phyloP scores from a whole-genome alignment of 1,140 invertebrate genomes.

The Meloidogyne hapla region DNA sequence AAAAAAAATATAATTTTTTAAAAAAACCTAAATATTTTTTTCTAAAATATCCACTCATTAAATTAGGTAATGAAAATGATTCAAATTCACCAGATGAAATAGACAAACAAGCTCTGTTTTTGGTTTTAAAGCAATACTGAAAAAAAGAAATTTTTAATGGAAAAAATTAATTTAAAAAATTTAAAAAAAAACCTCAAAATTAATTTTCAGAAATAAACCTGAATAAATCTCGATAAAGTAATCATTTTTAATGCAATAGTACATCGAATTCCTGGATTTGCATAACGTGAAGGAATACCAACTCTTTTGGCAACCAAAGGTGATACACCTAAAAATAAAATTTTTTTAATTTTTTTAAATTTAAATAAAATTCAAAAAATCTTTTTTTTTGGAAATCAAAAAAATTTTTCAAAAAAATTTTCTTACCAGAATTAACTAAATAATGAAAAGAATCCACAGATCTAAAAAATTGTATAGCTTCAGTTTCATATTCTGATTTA shows the following conservation, averaged over 20 bases:
- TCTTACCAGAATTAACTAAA: conserved; percentile 11
- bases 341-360: neutral
- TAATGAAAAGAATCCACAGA: neutral
- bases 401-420: too few species aligned
- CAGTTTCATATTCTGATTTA: neutral
- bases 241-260: conserved; percentile 14
- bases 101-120: neutral
- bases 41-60: conserved; percentile 10
- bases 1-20: neutral
- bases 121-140: neutral
- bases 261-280: conserved; percentile 14
- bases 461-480: conserved; percentile 11
- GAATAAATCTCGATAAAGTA: conserved; percentile 1
- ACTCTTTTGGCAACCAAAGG: conserved; percentile 21
- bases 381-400: too few species aligned
- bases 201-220: neutral
- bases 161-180: neutral
- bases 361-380: too few species aligned
- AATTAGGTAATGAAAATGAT: neutral
- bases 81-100: conserved; percentile 13
- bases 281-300: conserved; percentile 25
- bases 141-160: neutral
- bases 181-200: neutral
- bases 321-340: neutral
- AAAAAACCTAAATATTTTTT: conserved; percentile 13